Evolutionary conservation across 2,113 vertebrate genomes (phyloP), one percentile per base, ranked within the genome.

Genomic region (Serinus canaria): DNA sequence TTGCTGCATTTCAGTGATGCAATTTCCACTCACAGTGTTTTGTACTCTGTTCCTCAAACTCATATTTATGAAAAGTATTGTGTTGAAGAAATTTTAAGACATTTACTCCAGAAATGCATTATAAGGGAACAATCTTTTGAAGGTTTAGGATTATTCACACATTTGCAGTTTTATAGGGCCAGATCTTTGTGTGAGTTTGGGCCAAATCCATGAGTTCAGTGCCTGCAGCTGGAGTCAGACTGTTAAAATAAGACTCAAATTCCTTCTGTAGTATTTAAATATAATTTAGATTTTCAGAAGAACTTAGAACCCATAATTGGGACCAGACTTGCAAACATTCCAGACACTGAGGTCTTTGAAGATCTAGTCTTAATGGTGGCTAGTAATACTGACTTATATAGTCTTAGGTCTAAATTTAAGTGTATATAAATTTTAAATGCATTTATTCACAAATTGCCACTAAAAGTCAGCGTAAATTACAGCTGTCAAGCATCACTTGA

Each of bases 251-350:
- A 91, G 78, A 49, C 27, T 92, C 47, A 53, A 91, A n/a, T 22
- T 84, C 73, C 50, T 91, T 76, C 56, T 91, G 43, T 59, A 83
- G 59, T 83, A 87, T 93, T 91, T 78, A 93, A 87, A 91, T 73
- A 39, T 35, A 82, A 95, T 75, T 88, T 60, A 85, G 80, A 95
- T 97, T 95, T 96, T 94, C 88, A 89, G 80, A 88, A 86, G 76
- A 84, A 74, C 64, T 72, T 83, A 83, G 69, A 89, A 82, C 69
- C 41, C 77, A 76, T 95, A 89, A 92, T 2, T 91, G 81, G 78
- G 74, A 63, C 67, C 83, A 91, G 78, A 93, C 77, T 90, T 89
- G 25, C 73, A 92, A 90, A 68, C 86, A 87, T 92, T 87, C 73
- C 91, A 92, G 92, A 89, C 49, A 53, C 7, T n/a, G 60, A 92